A percentile compares a stretch with the other conserved stretches of the same genome.
Conservation (phyloP, 2,888 invertebrate species). For the Oegoconia quadripuncta region DNA sequence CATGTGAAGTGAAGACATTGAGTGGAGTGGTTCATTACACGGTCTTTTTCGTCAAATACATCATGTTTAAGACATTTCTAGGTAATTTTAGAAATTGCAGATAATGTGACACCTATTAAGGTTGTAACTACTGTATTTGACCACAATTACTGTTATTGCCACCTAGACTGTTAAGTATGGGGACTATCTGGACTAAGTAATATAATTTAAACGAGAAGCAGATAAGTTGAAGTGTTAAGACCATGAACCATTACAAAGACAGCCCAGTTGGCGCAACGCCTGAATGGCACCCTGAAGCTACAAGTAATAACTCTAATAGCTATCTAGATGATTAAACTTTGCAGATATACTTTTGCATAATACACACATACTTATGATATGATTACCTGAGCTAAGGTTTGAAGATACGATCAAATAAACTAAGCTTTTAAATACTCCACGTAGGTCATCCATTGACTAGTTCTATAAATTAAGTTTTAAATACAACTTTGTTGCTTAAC, state of each 20-base stretch:
- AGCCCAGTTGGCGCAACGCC: slow-evolving; percentile 11
- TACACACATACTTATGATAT: slow-evolving; percentile 13
- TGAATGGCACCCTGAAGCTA: slow-evolving; percentile 23
- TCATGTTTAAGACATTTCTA: too few species aligned
- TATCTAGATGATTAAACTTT: slow-evolving; percentile 20
- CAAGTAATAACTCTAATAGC: slow-evolving; percentile 26
- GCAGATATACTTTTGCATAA: too few species aligned
- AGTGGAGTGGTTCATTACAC: slow-evolving; percentile 29
- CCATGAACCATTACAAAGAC: slow-evolving; percentile 24
- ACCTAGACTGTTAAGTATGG: neutral
- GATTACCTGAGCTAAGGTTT: slow-evolving; percentile 12
- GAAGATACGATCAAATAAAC: too few species aligned
- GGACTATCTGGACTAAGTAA: slow-evolving; percentile 1
- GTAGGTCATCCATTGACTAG: too few species aligned
- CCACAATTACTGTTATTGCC: neutral
- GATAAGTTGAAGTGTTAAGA: slow-evolving; percentile 13
- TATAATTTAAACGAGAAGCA: slow-evolving; percentile 11
- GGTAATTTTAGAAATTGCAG: too few species aligned
- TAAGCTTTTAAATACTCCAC: too few species aligned
- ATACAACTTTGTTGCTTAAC: too few species aligned
- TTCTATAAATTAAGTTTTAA: too few species aligned
- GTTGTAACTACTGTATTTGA: too few species aligned
- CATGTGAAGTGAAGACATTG: slow-evolving; percentile 29
- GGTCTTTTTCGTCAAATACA: slow-evolving; percentile 23
- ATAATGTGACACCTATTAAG: too few species aligned